A percentile compares a stretch with the other conserved stretches of the same genome.
Evolutionary conservation across 1,140 invertebrate genomes (phyloP).

Genomic region (Drosophila sulfurigaster): DNA sequence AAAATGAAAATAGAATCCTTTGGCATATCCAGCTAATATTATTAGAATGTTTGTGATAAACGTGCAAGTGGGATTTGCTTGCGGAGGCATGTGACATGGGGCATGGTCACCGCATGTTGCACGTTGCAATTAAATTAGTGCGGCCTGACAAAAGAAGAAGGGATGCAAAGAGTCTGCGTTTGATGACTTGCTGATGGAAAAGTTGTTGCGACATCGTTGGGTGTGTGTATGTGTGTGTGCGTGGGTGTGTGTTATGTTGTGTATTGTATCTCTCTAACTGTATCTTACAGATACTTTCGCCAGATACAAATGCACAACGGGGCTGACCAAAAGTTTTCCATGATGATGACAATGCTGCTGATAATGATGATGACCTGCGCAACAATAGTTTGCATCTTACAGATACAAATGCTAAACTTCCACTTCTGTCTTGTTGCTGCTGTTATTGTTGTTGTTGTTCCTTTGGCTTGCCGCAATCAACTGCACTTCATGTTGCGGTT

Average conservation of each 20-base stretch:
- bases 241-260: not conserved
- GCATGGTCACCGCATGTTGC: constrained; percentile 52
- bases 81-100: not conserved
- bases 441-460: constrained; percentile 49
- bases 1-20: too few species aligned
- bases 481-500: constrained; percentile 81
- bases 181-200: constrained; percentile 77
- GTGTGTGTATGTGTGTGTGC: constrained; percentile 4
- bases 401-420: constrained; percentile 62
- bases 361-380: constrained; percentile 69
- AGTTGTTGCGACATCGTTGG: constrained; percentile 60
- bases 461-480: constrained; percentile 75
- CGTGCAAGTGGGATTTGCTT: too few species aligned
- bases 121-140: constrained; percentile 75
- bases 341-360: constrained; percentile 40
- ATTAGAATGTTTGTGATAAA: too few species aligned
- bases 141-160: constrained; percentile 18
- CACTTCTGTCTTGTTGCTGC: constrained; percentile 24
- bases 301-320: constrained; percentile 47
- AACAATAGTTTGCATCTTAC: constrained; percentile 79
- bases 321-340: constrained; percentile 57
- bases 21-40: too few species aligned
- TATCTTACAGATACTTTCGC: constrained; percentile 34
- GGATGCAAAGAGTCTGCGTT: constrained; percentile 56
- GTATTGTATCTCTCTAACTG: constrained; percentile 4